Conservation (phyloP, 1,140 invertebrate genomes). For the Camponotus vicinus region DNA sequence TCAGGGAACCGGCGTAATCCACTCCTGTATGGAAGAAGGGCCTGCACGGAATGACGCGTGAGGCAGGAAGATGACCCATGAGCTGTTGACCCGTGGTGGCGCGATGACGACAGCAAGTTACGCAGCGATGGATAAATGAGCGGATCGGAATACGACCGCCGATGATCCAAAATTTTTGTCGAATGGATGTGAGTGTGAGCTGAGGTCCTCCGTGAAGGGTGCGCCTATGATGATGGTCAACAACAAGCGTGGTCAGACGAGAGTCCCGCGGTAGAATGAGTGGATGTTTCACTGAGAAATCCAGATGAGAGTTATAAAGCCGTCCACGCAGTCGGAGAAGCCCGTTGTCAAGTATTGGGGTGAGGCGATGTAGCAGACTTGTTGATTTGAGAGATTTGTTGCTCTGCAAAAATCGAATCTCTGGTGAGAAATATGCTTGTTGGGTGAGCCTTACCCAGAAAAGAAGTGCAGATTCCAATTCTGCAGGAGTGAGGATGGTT, state of each 20-base stretch:
- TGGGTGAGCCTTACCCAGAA: not conserved
- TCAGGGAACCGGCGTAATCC: constrained; percentile 32
- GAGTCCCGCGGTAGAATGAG: not conserved
- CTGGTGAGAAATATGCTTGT: not conserved
- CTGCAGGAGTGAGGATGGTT: not conserved
- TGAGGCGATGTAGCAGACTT: not conserved
- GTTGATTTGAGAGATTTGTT: not conserved
- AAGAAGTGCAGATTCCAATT: not conserved
- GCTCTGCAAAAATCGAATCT: too few relatives aligned
- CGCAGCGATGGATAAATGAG: not conserved
- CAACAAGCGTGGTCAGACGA: too few relatives aligned
- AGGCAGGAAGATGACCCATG: constrained; percentile 72
- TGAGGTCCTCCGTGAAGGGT: too few relatives aligned
- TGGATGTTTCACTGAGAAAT: not conserved
- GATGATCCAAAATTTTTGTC: not conserved
- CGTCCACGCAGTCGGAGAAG: not conserved
- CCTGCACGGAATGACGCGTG: constrained; percentile 67
- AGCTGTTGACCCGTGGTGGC: not conserved
- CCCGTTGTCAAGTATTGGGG: not conserved
- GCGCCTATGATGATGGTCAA: too few relatives aligned
- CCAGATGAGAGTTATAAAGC: not conserved
- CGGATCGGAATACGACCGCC: not conserved
- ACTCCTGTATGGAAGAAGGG: constrained; percentile 77
- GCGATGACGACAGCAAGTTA: not conserved
- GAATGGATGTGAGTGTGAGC: not conserved